Conservation (phyloP, 2,113 vertebrate species). For the Triplophysa siluroides region DNA sequence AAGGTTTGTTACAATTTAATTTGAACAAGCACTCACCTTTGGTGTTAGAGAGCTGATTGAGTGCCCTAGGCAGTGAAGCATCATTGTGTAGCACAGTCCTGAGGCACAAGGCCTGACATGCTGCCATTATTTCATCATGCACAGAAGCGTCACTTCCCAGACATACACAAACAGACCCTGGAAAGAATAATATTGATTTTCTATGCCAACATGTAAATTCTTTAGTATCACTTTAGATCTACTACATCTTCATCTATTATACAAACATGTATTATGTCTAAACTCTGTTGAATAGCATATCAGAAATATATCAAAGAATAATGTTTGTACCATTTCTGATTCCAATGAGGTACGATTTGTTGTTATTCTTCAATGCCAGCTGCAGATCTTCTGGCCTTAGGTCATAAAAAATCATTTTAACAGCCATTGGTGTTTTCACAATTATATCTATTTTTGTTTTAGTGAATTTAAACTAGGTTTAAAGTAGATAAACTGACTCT, state of each 20-base stretch:
- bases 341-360: constrained; percentile 73
- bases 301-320: not conserved
- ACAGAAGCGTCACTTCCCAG: constrained; percentile 71
- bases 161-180: constrained; percentile 74
- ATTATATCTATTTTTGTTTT: not conserved
- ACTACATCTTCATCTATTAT: too few species aligned
- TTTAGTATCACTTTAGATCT: not conserved
- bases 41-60: constrained; percentile 38
- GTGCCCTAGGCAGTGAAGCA: constrained; percentile 33
- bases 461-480: not conserved
- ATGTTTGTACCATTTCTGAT: constrained; percentile 65
- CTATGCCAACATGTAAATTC: not conserved
- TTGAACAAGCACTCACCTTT: constrained; percentile 51
- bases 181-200: constrained; percentile 5
- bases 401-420: not conserved
- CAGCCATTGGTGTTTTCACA: not conserved
- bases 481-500: constrained; percentile 51
- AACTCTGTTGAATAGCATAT: not conserved
- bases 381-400: constrained; percentile 75
- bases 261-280: not conserved
- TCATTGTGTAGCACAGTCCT: constrained; percentile 54
- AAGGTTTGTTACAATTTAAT: not conserved
- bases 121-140: constrained; percentile 73
- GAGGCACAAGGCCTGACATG: constrained; percentile 74
- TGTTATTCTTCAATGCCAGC: constrained; percentile 70